Conservation (phyloP, 2,888 invertebrate species). For the Apamea crenata region DNA sequence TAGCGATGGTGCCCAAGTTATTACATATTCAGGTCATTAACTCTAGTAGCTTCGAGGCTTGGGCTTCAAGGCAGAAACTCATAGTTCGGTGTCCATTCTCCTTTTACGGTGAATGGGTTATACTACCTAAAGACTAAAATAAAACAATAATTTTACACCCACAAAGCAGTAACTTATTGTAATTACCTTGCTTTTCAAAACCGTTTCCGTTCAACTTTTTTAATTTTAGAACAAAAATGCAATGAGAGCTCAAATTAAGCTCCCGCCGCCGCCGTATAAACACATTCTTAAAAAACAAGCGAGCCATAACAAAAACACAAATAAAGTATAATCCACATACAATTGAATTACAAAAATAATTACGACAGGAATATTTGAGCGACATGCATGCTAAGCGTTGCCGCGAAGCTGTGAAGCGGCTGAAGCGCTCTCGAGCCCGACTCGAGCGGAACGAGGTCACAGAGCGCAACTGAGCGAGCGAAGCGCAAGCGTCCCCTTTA, state of each 20-base stretch:
- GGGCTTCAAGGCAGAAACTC: background rate
- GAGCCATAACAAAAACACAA: constrained; percentile 5
- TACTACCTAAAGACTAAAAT: no score
- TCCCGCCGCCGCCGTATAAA: background rate
- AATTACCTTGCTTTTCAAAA: background rate
- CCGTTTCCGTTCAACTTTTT: background rate
- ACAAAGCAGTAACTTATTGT: background rate
- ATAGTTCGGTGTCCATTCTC: background rate
- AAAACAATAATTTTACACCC: background rate
- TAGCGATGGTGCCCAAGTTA: background rate
- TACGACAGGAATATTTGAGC: constrained; percentile 58
- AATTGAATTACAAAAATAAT: constrained; percentile 66
- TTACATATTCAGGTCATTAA: background rate
- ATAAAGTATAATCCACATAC: constrained; percentile 42
- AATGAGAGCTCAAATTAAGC: background rate
- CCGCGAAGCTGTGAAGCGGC: constrained; percentile 60
- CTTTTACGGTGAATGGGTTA: background rate
- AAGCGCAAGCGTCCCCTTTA: constrained; percentile 52
- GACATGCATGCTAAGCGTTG: constrained; percentile 68
- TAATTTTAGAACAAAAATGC: background rate
- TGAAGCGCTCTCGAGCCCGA: constrained; percentile 64
- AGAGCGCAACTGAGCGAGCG: constrained; percentile 63
- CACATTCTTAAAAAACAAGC: background rate
- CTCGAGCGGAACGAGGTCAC: constrained; percentile 71
- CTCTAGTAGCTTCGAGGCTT: background rate